Evolutionary conservation across 2,888 invertebrate species (phyloP).

Genomic region (Pyrocoelia pectoralis): DNA sequence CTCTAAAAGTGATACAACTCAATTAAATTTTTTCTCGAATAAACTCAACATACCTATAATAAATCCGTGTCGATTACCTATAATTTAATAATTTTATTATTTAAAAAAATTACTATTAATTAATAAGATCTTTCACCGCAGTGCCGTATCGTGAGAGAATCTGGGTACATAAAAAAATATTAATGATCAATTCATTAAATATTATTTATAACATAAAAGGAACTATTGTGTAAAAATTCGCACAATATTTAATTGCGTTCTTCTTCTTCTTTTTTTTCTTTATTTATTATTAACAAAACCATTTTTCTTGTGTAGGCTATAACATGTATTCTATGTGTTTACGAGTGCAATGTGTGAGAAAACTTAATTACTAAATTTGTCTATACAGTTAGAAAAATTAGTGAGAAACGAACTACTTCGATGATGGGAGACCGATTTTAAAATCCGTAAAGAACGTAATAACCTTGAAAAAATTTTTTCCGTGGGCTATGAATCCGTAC

Average conservation of each 20-base stretch:
- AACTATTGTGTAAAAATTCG: constrained; percentile 16
- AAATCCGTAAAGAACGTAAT: constrained; percentile 11
- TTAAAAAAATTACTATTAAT: constrained; percentile 17
- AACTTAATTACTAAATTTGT: constrained; percentile 19
- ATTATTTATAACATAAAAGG: constrained; percentile 17
- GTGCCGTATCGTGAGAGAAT: constrained; percentile 3
- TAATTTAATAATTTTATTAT: constrained; percentile 1
- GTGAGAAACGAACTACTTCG: neutral
- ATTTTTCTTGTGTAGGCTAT: too few species aligned
- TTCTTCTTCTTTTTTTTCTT: constrained; percentile 13
- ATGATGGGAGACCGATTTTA: too few species aligned
- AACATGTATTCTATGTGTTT: too few species aligned
- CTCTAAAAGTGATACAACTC: neutral
- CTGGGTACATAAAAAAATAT: constrained; percentile 3
- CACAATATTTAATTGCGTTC: constrained; percentile 26
- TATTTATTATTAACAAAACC: too few species aligned
- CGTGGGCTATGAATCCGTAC: constrained; percentile 40
- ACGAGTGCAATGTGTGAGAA: constrained; percentile 16
- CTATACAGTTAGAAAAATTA: constrained; percentile 17
- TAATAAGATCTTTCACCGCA: constrained; percentile 19
- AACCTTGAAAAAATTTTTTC: constrained; percentile 31
- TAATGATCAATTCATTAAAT: constrained; percentile 23
- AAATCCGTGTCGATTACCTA: neutral
- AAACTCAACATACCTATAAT: neutral
- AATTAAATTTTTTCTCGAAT: neutral